phyloP scores from a whole-genome alignment of 2,113 vertebrate species.

The Noctilio leporinus region DNA sequence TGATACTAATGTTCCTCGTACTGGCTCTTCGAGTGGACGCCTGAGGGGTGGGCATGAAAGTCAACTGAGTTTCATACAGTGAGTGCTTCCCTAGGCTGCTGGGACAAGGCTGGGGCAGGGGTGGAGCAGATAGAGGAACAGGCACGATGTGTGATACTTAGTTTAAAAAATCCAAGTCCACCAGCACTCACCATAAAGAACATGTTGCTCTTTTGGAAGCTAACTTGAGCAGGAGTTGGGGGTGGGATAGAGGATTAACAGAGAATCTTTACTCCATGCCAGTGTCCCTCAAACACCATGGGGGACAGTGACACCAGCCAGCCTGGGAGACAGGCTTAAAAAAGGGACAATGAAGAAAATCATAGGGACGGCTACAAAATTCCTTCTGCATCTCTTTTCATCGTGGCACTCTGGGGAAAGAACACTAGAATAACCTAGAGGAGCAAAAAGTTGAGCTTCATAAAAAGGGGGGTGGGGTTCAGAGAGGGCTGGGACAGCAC shows the following conservation, averaged over 20 bases:
- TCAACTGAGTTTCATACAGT: background rate
- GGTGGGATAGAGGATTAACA: background rate
- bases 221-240: background rate
- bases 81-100: background rate
- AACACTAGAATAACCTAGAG: background rate
- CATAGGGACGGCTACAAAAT: fast-evolving
- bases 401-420: background rate
- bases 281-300: fast-evolving
- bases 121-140: background rate
- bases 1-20: background rate
- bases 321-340: background rate
- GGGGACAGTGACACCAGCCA: background rate
- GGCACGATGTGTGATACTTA: fast-evolving
- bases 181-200: background rate
- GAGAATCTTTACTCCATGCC: background rate
- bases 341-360: background rate
- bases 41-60: background rate
- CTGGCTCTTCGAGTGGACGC: background rate
- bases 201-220: background rate
- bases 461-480: background rate
- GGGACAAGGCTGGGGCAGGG: background rate
- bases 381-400: background rate
- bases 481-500: background rate
- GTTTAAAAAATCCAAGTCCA: background rate
- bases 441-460: background rate